These are phyloP conservation scores for Parnassius mnemosyne DNA, from an alignment of 2,888 invertebrate genomes.

Conservation along the genomic window DNA sequence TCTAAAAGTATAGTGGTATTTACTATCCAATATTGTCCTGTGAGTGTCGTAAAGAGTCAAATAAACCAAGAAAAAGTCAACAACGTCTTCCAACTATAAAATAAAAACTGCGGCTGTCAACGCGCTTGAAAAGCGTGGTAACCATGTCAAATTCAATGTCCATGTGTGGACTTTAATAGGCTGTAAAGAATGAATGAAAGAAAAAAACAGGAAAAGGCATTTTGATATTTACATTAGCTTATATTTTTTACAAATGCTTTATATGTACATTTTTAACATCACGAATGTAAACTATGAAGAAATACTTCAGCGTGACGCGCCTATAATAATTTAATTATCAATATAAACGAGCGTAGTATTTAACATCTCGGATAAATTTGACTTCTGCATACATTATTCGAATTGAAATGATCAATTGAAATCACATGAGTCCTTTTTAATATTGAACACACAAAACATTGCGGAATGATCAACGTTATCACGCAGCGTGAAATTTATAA, in stretches of 20 bases:
- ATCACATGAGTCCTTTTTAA: background rate
- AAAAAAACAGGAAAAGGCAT: too few species aligned
- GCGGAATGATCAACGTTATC: constrained; percentile 1
- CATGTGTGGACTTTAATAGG: too few species aligned
- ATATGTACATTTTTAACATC: background rate
- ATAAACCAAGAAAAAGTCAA: too few species aligned
- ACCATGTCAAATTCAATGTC: too few species aligned
- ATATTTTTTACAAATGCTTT: background rate
- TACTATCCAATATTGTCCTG: too few species aligned
- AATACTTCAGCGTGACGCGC: background rate
- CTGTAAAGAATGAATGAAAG: too few species aligned
- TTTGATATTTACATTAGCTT: too few species aligned
- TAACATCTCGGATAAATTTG: background rate
- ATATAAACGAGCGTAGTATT: background rate
- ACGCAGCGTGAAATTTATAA: constrained; percentile 23
- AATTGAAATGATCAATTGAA: background rate
- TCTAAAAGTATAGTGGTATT: too few species aligned
- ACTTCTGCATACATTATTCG: background rate
- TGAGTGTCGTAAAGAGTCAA: too few species aligned
- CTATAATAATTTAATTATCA: background rate
- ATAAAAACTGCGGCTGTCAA: too few species aligned
- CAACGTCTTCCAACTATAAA: too few species aligned
- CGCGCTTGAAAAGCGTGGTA: too few species aligned
- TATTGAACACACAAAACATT: background rate
- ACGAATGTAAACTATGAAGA: background rate